A percentile compares a stretch with the other conserved stretches of the same genome.
Evolutionary conservation across 2,113 vertebrate genomes (phyloP).

Genomic region (Leptobrachium leishanense): DNA sequence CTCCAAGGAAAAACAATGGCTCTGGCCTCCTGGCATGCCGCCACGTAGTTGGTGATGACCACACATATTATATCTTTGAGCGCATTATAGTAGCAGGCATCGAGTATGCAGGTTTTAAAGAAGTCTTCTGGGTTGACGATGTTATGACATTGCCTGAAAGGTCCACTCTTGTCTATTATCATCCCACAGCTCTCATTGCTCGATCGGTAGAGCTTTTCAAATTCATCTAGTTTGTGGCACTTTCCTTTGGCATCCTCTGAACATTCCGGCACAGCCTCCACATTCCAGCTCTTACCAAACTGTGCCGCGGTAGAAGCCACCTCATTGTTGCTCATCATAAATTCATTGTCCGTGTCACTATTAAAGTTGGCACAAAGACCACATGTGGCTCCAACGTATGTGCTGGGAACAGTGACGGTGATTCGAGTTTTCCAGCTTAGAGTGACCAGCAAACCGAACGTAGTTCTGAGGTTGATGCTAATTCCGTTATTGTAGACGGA

Average conservation of each 20-base stretch:
- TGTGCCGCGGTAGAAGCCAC: background rate
- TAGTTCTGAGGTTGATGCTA: constrained; percentile 57
- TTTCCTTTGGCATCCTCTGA: constrained; percentile 55
- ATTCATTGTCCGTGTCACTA: constrained; percentile 59
- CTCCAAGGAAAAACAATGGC: constrained; percentile 64
- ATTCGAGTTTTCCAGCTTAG: constrained; percentile 61
- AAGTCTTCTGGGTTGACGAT: constrained; percentile 53
- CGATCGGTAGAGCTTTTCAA: constrained; percentile 56
- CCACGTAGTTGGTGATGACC: constrained; percentile 59
- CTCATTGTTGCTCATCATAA: constrained; percentile 56
- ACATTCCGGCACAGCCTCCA: constrained; percentile 61
- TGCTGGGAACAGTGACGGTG: constrained; percentile 64
- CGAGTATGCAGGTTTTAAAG: constrained; percentile 66
- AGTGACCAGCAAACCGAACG: constrained; percentile 62
- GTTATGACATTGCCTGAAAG: constrained; percentile 63
- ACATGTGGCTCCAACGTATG: constrained; percentile 65
- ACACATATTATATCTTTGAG: constrained; percentile 61
- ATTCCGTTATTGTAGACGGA: constrained; percentile 48
- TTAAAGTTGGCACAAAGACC: constrained; percentile 73
- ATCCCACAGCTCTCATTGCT: constrained; percentile 60
- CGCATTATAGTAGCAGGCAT: constrained; percentile 66
- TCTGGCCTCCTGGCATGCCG: constrained; percentile 61
- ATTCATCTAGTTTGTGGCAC: constrained; percentile 60
- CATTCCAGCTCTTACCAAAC: constrained; percentile 66
- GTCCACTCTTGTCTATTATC: constrained; percentile 58